Conservation (phyloP, 2,888 invertebrate genomes). For the Aproaerema taeniolella region DNA sequence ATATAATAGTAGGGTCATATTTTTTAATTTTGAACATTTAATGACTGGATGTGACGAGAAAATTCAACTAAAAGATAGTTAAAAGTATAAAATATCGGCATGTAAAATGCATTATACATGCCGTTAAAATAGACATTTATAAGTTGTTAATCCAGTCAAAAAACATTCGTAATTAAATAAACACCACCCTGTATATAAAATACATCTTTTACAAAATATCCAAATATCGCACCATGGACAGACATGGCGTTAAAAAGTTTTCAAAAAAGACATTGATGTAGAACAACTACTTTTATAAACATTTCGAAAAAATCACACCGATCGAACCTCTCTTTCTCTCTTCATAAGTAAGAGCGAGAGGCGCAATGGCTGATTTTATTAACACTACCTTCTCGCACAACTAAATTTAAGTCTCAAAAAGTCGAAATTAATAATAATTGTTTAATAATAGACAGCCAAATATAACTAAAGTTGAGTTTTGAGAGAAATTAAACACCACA, state of each 20-base stretch:
- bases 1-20: slow-evolving; percentile 14
- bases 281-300: slow-evolving; percentile 29
- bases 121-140: too few relatives aligned
- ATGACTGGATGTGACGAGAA: too few relatives aligned
- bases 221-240: slow-evolving; percentile 37
- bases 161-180: slow-evolving; percentile 3
- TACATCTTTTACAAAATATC: slow-evolving; percentile 71
- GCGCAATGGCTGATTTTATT: too few relatives aligned
- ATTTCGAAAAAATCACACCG: too few relatives aligned
- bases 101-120: too few relatives aligned
- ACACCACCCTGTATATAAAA: slow-evolving; percentile 58
- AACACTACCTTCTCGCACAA: slow-evolving; percentile 29
- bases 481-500: slow-evolving; percentile 29
- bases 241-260: slow-evolving; percentile 53
- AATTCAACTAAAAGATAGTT: too few relatives aligned
- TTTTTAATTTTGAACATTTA: too few relatives aligned
- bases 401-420: not conserved
- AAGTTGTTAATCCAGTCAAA: too few relatives aligned
- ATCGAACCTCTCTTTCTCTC: too few relatives aligned
- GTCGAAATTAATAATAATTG: not conserved
- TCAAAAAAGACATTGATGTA: slow-evolving; percentile 58
- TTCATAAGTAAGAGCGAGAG: too few relatives aligned
- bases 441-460: slow-evolving; percentile 20
- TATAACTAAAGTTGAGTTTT: slow-evolving; percentile 18
- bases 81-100: too few relatives aligned